Base-by-base conservation (phyloP, 2,888 invertebrate genomes). In the Agrilus cyanescens region DNA sequence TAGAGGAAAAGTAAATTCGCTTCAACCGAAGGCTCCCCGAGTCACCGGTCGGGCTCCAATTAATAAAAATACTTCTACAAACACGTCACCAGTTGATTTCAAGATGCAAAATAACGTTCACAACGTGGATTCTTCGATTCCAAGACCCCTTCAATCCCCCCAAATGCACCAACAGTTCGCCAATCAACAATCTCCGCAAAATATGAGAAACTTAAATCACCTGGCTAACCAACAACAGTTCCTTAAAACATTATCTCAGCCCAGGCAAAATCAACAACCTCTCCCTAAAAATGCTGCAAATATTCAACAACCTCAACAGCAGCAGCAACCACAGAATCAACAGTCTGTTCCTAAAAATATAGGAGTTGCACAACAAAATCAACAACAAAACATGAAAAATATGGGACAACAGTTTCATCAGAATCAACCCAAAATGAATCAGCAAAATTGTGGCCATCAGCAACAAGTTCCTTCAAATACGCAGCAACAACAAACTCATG, bases 371-470 rank as follows among this genome's bases (percentile, higher is more conserved):
- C 46, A 42, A n/a, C 46, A 40, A 13, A 46, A 47, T 15, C 47
- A 48, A 14, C 40, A 57, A 49, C 55, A 60, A 0, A 68, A 64
- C 41, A 47, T 43, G 64, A 39, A 63, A 53, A 40, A 71, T 65
- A 71, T 71, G 54, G 71, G 72, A 62, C 72, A 72, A 66, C 72
- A 72, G 56, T 68, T 70, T 54, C 72, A 72, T 63, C 72, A 72
- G 64, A 18, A 43, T 40, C 69, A 71, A 67, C 71, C 71, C 65
- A 56, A 70, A 65, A 69, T 71, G 70, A 71, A 70, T 67, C 71
- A 70, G 62, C 61, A 69, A 57, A 62, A 70, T 57, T 25, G 25
- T 25, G 25, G 25, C 10, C 25, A 25, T 25, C 25, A 25, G 25
- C 25, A 25, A 25, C 25, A 25, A 25, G 10, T 25, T 25, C 59